phyloP scores from a whole-genome alignment of 2,888 invertebrate genomes.

The Thereva unica region DNA sequence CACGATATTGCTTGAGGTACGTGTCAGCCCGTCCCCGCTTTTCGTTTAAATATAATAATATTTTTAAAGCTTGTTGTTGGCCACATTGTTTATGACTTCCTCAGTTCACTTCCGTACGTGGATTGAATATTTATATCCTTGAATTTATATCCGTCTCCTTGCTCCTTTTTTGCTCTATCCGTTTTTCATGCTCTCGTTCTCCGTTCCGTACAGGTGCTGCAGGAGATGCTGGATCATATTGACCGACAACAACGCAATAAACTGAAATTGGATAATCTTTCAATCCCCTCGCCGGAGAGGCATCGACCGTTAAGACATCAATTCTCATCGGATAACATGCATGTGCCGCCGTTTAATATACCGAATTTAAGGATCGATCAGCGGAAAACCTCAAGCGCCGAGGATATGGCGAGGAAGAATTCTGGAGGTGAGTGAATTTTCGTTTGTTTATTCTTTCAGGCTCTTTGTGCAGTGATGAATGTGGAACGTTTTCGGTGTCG shows the following conservation, averaged over 20 bases:
- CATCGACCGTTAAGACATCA: conserved; percentile 77
- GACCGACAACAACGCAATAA: conserved; percentile 88
- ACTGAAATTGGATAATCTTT: conserved; percentile 80
- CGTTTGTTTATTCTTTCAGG: conserved; percentile 1
- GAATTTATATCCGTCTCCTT: conserved; percentile 15
- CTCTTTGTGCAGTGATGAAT: too few species aligned
- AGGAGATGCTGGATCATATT: conserved; percentile 90
- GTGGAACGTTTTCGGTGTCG: too few species aligned
- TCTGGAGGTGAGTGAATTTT: conserved; percentile 66
- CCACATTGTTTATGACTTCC: too few species aligned
- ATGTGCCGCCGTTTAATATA: conserved; percentile 81
- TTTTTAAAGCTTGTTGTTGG: too few species aligned
- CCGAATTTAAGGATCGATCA: conserved; percentile 86
- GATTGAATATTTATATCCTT: too few species aligned
- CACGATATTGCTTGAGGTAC: conserved; percentile 70
- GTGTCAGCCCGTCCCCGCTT: conserved; percentile 23
- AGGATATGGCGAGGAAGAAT: conserved; percentile 88
- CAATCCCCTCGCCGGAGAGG: conserved; percentile 75
- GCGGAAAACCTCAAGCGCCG: conserved; percentile 87
- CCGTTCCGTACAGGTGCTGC: conserved; percentile 66
- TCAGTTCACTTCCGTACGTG: too few species aligned
- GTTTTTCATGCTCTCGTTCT: neutral
- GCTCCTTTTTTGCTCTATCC: conserved; percentile 20
- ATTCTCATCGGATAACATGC: conserved; percentile 85
- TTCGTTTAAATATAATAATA: too few species aligned